Evolutionary conservation across 2,888 invertebrate species (phyloP), one percentile per base, ranked within the genome.

Genomic region (Patella caerulea): DNA sequence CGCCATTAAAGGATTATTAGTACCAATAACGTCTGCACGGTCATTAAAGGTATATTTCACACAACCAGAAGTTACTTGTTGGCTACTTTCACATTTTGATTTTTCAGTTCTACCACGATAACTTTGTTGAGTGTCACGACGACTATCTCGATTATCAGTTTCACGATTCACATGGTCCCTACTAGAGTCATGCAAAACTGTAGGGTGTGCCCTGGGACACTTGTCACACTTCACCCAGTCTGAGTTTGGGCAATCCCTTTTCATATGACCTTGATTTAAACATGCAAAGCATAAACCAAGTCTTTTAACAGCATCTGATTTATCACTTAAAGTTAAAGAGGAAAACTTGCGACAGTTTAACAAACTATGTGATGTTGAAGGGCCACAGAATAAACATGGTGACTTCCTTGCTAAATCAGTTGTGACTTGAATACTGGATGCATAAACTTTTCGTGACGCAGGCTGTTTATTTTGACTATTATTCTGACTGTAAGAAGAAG

Each of bases 1-100:
- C n/a, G 65, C 65, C 65, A n/a, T 79, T 14, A 81, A 73, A 15
- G 45, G 34, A 4, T 45, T 45, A 45, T 45, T 45, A 45, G 4
- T 45, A 45, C 34, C 4, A 45, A 45, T 45, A 45, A 45, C 34
- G 34, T 45, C 7, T 45, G 34, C 34, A 45, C 34, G 5, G 34
- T 45, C 34, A 45, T 45, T 45, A 45, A 45, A 45, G 34, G 34
- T 45, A 45, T 45, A 45, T 45, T 45, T 45, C 34, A 45, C 34
- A 45, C 34, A 45, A 45, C 34, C 34, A 45, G 34, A 45, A 45
- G 34, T 56, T 15, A 17, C n/a, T 56, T 56, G 17, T 3, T 17
- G 15, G 15, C 56, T 56, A 17, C 56, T 56, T 56, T n/a, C n/a
- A 17, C n/a, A 56, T 56, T 56, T 9, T 17, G 56, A 56, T 15